Percentiles rank a stretch among this genome's conserved stretches.
Conservation (phyloP, 2,888 invertebrate species). For the Gastracanthus pulcherrimus region DNA sequence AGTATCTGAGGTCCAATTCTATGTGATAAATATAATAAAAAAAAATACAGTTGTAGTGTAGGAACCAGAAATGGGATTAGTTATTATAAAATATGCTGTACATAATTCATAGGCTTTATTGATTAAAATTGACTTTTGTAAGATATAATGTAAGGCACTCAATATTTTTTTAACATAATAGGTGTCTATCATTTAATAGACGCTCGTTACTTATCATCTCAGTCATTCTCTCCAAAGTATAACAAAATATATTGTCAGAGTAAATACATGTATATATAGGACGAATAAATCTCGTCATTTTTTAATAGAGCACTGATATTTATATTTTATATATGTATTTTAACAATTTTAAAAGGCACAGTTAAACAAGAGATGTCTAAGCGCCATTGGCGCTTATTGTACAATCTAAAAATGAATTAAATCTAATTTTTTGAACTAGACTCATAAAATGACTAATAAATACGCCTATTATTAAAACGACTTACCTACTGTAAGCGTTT, state of each 20-base stretch:
- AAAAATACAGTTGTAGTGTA: slow-evolving; percentile 9
- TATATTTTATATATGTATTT: slow-evolving; percentile 33
- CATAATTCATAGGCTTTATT: slow-evolving; percentile 47
- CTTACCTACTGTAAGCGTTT: slow-evolving; percentile 28
- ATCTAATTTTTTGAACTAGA: slow-evolving; percentile 32
- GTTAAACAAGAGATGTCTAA: slow-evolving; percentile 23
- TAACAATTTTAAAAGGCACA: slow-evolving; percentile 49
- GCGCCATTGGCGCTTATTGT: slow-evolving; percentile 16
- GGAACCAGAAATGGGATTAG: neutral
- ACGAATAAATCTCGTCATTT: slow-evolving; percentile 45
- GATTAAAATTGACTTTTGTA: slow-evolving; percentile 54
- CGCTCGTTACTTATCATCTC: slow-evolving; percentile 37
- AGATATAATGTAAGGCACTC: slow-evolving; percentile 58
- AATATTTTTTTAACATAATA: slow-evolving; percentile 40
- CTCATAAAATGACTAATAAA: slow-evolving; percentile 40
- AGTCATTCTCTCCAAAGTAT: slow-evolving; percentile 56
- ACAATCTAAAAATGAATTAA: slow-evolving; percentile 34
- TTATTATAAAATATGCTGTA: slow-evolving; percentile 31
- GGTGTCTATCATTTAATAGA: slow-evolving; percentile 36
- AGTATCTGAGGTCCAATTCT: neutral
- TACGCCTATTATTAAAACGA: slow-evolving; percentile 12
- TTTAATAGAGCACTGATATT: slow-evolving; percentile 37
- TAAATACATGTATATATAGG: slow-evolving; percentile 53
- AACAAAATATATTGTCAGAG: slow-evolving; percentile 57
- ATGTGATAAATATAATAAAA: neutral